Evolutionary conservation across 2,113 vertebrate genomes (phyloP), one percentile per base, ranked within the genome.

Genomic region (Anolis sagrei): DNA sequence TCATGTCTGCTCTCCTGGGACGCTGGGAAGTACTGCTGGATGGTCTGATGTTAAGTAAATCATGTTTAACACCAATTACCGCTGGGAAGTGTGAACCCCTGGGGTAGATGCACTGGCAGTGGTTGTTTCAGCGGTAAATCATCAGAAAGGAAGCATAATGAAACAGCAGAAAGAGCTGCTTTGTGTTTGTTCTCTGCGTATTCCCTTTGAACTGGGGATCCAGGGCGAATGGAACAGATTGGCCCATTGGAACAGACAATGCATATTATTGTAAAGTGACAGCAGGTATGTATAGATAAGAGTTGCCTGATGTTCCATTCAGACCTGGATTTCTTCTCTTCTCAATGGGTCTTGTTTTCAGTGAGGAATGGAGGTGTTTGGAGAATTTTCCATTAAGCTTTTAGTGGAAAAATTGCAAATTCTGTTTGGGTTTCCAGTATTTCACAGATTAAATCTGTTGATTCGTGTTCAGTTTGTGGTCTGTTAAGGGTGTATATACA

Each of bases 51-150:
- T 39, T 39, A 48, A 48, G 54, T 44, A 75, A 83, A 83, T 76
- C 73, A 49, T 34, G 39, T 66, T 76, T 25, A 76, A 76, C 61
- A 49, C 29, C 36, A 76, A 34, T 66, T 76, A 27, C 82, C 58
- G 9, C 73, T 48, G 39, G 73, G 61, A 84, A 68, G 61, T 32
- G 44, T 66, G 62, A 84, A 76, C 76, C 27, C 62, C 79, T 66
- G n/a, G 23, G n/a, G 78, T 66, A 66, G 78, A 44, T 66, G 62
- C n/a, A 48, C 58, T 76, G 64, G 58, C 58, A 49, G 58, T 19
- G 39, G n/a, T 39, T 32, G 61, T 64, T 32, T 39, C 73, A 66
- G 61, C 54, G 44, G 70, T 64, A 64, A 66, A 76, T 76, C 64
- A 39, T 76, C 73, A 7, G 44, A n/a, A 49, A 84, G 76, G 82